Evolutionary conservation across 2,113 vertebrate species (phyloP).

Genomic region (Excalfactoria chinensis): DNA sequence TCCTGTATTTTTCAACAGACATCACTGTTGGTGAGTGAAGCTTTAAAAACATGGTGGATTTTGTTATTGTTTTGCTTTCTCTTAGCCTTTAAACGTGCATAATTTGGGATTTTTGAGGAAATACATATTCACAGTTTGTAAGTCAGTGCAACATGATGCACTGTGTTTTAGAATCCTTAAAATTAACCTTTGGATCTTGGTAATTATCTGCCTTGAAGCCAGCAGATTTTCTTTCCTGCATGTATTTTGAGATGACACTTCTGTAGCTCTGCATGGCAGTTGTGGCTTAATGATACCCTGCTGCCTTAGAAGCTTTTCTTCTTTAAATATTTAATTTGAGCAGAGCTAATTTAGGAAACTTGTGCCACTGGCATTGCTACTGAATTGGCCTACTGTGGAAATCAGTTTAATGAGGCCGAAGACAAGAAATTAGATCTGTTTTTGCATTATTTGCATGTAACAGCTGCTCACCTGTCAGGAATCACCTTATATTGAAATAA

Average conservation of each 20-base stretch:
- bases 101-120: background rate
- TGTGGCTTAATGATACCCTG: background rate
- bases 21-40: background rate
- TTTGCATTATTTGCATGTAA: background rate
- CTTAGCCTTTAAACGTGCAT: background rate
- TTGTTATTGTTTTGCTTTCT: background rate
- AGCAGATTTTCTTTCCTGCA: background rate
- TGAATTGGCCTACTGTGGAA: background rate
- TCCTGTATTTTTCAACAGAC: background rate
- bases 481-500: background rate
- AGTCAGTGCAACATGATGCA: background rate
- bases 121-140: background rate
- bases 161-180: background rate
- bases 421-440: background rate
- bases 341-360: conserved; percentile 9
- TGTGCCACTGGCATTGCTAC: background rate
- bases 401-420: background rate
- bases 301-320: conserved; percentile 3
- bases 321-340: conserved; percentile 11
- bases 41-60: background rate
- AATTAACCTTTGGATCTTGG: background rate
- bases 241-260: background rate
- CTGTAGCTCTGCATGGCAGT: background rate
- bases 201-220: background rate
- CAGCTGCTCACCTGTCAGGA: background rate